These are phyloP conservation scores for Galendromus occidentalis DNA, from an alignment of 1,140 invertebrate genomes.

Conservation along the genomic window DNA sequence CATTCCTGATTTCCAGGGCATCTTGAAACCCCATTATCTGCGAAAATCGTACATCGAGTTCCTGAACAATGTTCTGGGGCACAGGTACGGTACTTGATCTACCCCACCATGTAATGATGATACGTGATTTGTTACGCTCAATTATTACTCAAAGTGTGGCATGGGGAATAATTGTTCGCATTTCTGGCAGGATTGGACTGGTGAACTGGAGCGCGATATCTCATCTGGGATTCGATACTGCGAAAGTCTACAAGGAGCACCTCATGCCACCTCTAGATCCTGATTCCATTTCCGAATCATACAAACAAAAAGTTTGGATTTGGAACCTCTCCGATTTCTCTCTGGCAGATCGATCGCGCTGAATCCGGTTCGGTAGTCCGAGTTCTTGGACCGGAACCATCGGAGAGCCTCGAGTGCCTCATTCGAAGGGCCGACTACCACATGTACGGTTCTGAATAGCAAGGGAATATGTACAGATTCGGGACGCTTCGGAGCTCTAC, in stretches of 20 bases:
- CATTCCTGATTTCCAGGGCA: not conserved
- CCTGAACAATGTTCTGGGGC: not conserved
- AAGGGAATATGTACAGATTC: too few species aligned
- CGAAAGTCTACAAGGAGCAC: not conserved
- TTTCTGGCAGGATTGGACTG: not conserved
- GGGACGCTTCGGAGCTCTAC: too few species aligned
- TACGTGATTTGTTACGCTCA: not conserved
- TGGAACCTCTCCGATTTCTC: not conserved
- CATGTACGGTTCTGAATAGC: too few species aligned
- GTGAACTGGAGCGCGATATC: not conserved
- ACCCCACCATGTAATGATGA: too few species aligned
- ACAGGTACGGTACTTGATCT: too few species aligned
- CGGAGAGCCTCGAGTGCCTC: too few species aligned
- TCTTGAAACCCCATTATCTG: not conserved
- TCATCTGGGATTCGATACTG: not conserved
- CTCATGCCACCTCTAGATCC: not conserved
- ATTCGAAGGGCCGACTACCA: too few species aligned
- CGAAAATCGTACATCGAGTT: conserved; percentile 4
- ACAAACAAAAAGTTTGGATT: not conserved
- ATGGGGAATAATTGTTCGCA: not conserved
- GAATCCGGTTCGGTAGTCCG: too few species aligned
- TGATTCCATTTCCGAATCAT: not conserved
- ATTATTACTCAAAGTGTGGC: not conserved
- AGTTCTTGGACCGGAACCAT: too few species aligned
- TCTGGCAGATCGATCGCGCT: too few species aligned